Evolutionary conservation across 2,888 invertebrate species (phyloP), one percentile per base, ranked within the genome.

Genomic region (Drosophila dives): DNA sequence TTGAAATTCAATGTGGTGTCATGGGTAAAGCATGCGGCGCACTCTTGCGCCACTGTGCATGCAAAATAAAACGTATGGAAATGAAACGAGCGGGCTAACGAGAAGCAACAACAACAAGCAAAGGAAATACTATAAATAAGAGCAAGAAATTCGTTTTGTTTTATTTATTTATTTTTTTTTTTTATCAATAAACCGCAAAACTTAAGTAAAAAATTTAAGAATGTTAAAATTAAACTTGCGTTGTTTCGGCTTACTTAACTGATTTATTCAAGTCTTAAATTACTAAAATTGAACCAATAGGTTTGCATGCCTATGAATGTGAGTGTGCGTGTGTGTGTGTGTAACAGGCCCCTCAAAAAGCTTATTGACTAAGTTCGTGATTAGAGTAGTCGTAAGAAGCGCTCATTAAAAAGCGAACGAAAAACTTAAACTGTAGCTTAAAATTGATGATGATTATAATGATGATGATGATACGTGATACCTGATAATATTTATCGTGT

Each of bases 121-220:
- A 60, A 72, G 66, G 45, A 65, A 80, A 77, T 80, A 67, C 80
- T 85, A 87, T 77, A 81, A 81, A 83, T 85, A 85, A 79, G 68
- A 77, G 75, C 71, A 77, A 64, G 72, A 82, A 45, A 8, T 23
- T 23, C 12, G 7, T 36, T 8, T n/a, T 23, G 23, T 23, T 23
- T 23, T 23, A 23, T 23, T 23, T 23, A 2, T 23, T 45, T 23
- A 68, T 81, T 75, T 81, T 77, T 45, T 23, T 75, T 70, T 81
- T 75, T 81, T 77, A 83, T 77, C 80, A 75, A 87, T 77, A 73
- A 80, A 49, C 59, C 49, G 38, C 33, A 59, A 63, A 68, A 70
- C 61, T 64, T 66, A 71, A 75, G 36, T 63, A 34, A 59, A 62
- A 71, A 72, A 59, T 61, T 61, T 45, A 77, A 67, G 48, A 51